Evolutionary conservation across 2,113 vertebrate species (phyloP).

Genomic region (Puffinus mauretanicus): DNA sequence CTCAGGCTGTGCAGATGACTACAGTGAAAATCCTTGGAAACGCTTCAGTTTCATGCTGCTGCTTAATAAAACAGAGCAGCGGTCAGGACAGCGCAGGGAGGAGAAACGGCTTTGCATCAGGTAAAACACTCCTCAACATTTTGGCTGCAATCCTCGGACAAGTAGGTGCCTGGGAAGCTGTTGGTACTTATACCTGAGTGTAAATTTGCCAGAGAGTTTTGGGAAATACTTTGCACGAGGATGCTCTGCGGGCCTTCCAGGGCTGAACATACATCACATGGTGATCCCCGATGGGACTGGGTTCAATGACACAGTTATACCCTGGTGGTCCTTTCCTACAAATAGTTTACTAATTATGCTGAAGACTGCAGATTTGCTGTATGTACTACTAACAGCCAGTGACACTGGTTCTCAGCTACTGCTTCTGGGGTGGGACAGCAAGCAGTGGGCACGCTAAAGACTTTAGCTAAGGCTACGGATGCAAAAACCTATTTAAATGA

Average conservation of each 20-base stretch:
- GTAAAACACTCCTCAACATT: neutral
- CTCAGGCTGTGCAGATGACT: neutral
- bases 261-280: neutral
- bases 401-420: neutral
- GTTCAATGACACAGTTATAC: neutral
- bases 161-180: neutral
- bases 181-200: neutral
- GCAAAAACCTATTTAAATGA: neutral
- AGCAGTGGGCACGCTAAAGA: neutral
- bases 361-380: neutral
- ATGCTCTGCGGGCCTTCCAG: neutral
- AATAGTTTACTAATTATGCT: neutral
- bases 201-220: neutral
- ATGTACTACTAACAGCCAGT: neutral
- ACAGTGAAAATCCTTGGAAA: neutral
- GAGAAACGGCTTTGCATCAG: neutral
- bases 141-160: neutral
- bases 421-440: neutral
- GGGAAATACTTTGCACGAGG: neutral
- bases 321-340: neutral
- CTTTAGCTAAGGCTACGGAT: neutral
- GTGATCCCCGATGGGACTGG: neutral
- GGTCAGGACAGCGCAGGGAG: neutral
- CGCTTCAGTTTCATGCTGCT: neutral
- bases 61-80: neutral